These are phyloP conservation scores for Sphyrna mokarran DNA, from an alignment of 2,113 vertebrate species.

Conservation along the genomic window DNA sequence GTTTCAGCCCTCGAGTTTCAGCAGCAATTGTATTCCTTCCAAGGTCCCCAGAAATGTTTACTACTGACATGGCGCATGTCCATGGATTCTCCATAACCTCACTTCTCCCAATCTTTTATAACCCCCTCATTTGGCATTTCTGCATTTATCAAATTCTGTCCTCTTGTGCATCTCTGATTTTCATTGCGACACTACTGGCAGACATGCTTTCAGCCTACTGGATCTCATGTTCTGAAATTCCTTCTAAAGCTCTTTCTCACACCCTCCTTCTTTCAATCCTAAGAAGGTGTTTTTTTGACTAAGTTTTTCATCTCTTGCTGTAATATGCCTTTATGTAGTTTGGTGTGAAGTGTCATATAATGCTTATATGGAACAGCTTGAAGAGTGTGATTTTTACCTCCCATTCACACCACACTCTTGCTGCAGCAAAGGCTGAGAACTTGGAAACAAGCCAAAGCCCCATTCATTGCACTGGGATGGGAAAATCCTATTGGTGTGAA, in stretches of 20 bases:
- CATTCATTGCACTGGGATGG: too few species aligned
- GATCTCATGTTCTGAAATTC: neutral
- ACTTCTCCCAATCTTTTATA: neutral
- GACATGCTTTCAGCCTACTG: neutral
- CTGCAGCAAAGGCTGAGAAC: too few species aligned
- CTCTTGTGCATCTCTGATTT: neutral
- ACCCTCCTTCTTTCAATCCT: neutral
- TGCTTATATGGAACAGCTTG: neutral
- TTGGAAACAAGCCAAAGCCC: too few species aligned
- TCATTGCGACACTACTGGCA: neutral
- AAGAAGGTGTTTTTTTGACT: neutral
- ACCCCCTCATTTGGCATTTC: neutral
- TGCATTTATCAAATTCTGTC: neutral
- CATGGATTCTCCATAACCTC: neutral
- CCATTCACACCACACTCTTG: too few species aligned
- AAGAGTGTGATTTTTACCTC: too few species aligned
- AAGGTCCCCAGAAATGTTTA: neutral
- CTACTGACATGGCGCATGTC: neutral
- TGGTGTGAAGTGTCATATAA: neutral
- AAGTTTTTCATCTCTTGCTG: neutral
- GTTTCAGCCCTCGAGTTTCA: neutral
- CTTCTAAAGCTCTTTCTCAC: neutral
- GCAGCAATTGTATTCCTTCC: neutral
- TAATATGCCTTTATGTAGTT: neutral
- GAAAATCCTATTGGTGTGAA: too few species aligned